These are phyloP conservation scores for Blomia tropicalis DNA, from an alignment of 2,888 invertebrate genomes.

Conservation along the genomic window DNA sequence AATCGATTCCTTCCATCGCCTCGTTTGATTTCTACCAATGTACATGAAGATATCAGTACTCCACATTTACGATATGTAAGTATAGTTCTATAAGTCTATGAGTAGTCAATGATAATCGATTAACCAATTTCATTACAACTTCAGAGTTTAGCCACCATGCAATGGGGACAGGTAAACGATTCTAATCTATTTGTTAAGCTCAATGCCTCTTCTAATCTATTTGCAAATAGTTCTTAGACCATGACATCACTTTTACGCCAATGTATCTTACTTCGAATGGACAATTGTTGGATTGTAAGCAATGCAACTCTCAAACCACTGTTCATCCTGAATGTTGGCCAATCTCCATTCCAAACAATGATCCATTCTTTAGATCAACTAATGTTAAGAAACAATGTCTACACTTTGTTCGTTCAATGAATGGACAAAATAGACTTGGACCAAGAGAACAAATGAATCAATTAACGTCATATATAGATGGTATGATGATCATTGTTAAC, in stretches of 20 bases:
- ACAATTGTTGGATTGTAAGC: conserved; percentile 70
- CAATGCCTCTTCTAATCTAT: background rate
- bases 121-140: background rate
- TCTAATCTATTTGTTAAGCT: background rate
- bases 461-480: conserved; percentile 75
- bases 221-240: conserved; percentile 47
- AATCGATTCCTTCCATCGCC: conserved; percentile 64
- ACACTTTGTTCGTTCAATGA: conserved; percentile 81
- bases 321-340: conserved; percentile 89
- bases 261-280: conserved; percentile 51
- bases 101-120: background rate
- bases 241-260: conserved; percentile 84
- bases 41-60: conserved; percentile 81
- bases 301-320: conserved; percentile 67
- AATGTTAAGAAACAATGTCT: conserved; percentile 59
- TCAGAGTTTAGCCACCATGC: conserved; percentile 20
- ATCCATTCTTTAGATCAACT: conserved; percentile 61
- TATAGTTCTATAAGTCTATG: background rate
- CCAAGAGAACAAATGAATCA: conserved; percentile 76
- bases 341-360: conserved; percentile 69
- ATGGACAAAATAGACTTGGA: conserved; percentile 70
- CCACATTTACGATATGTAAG: conserved; percentile 59
- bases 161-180: conserved; percentile 23
- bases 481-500: conserved; percentile 28
- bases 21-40: conserved; percentile 62